Evolutionary conservation across 2,888 invertebrate genomes (phyloP), one percentile per base, ranked within the genome.

Genomic region (Cryptophagus acutangulus): DNA sequence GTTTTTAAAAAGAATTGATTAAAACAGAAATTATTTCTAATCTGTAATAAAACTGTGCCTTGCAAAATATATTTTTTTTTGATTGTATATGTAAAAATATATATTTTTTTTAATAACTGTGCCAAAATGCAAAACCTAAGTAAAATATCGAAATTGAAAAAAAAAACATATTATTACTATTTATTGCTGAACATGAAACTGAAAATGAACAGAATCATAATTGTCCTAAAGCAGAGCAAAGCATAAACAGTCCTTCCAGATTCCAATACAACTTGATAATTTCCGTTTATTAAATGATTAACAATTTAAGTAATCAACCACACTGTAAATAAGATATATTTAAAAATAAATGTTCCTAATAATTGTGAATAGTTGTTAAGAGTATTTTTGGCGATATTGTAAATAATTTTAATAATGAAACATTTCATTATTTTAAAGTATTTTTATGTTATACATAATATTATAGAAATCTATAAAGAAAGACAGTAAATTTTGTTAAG

Each of bases 271-370:
- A 33, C 14, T 24, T 24, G 6, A 8, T 8, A 8, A n/a, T 24
- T 24, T n/a, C 6, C n/a, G 6, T 24, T 24, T 24, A 8, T 8
- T n/a, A 29, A 10, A 13, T 15, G 14, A 33, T 6, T 9, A 33
- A 33, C 15, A 8, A 33, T 4, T 13, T 6, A 33, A 9, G 17
- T 46, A 45, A 46, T 39, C 51, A 26, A 26, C 16, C 16, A 5
- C 28, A 28, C 46, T 57, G 50, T 48, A 55, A 46, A 55, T 50
- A 51, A 47, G 33, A 52, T 42, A 50, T 54, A 53, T 47, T 51
- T 52, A 58, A 43, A 48, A 52, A 57, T 59, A 52, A 57, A 61
- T 61, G 61, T 61, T 61, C 61, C 61, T 61, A 60, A 52, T 58
- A 52, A 54, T 49, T 54, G 53, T 57, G 56, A 59, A 55, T 58